Evolutionary conservation across 2,797 vertebrate species (phyloP), one percentile per base, ranked within the genome.

Genomic region (Zonotrichia albicollis): DNA sequence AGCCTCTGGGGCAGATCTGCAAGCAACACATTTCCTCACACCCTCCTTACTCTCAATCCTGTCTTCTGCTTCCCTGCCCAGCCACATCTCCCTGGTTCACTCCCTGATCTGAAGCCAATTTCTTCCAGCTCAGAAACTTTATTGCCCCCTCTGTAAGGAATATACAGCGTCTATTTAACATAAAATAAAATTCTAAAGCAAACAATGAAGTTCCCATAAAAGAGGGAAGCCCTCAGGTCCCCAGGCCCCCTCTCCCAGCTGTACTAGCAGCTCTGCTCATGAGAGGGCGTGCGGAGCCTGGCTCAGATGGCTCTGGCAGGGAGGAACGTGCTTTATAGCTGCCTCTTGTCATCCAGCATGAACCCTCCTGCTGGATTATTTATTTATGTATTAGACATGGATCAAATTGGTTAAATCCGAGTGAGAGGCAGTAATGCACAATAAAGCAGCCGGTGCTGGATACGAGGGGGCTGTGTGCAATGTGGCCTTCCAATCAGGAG

Each of bases 381-480:
- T 97, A 97, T 96, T 96, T 96, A 97, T 95, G 96, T 90, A 94
- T 97, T 94, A 97, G 96, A 95, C 95, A 95, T 80, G 94, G 96
- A 96, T 96, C 94, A 95, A 94, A 96, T 94, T 96, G 97, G 96
- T 96, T 95, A 96, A 97, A 96, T 95, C 89, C 18, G 8, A 82
- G 84, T 25, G 72, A 92, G 94, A 96, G 89, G 91, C 95, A 83
- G 94, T 82, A 96, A 87, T 94, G 93, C 94, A 90, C 96, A 95
- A 94, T 94, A 96, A 96, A 95, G 94, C 91, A 94, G 90, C 66
- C 43, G 0, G 76, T 0, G 6, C 71, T 93, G 87, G 79, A 70
- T 95, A 64, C 0, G 1, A 92, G 84, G 36, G 87, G 84, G 67
- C 68, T 91, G 67, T 0, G 10, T 80, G 89, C 81, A 70, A 60